Base-by-base conservation (phyloP, 92 coral and sea anemone genomes). In the Ricordea florida region DNA sequence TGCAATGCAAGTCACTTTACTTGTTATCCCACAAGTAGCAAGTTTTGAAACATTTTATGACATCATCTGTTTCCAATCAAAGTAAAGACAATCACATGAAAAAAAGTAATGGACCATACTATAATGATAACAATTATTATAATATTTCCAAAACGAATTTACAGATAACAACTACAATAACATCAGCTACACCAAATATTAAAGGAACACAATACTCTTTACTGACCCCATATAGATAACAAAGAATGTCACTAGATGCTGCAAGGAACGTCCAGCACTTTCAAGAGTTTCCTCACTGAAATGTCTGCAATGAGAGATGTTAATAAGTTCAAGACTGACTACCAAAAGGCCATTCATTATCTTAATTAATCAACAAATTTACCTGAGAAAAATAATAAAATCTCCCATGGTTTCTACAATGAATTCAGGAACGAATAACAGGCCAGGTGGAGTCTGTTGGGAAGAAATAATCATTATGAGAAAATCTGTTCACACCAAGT, bases 261-360 rank as follows among this genome's bases (percentile, higher is more conserved):
- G 87, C 47, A 96, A 64, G 32, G 92, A 80, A 2, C 70, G 76
- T 16, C 99, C 99, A 44, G 88, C 93, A 38, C 86, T 75, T 59
- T 96, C 99, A 31, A 96, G 47, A 7, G 96, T 96, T 45, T 92
- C 97, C 72, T 96, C 99, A 62, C 93, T 96, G 66, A 88, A 96
- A 77, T 86, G 99, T 26, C 99, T 96, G 49, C 13, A 37, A 52
- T 26, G 45, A 30, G 40, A 80, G 8, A n/a, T n/a, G n/a, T n/a
- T n/a, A n/a, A 18, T 28, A 3, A 28, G 26, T 29, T 42, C 23
- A 20, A 5, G 6, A 5, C 42, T 16, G 24, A 14, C 15, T 8
- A 3, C 8, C 20, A 4, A 10, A 7, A 40, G 17, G 31, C 30
- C 2, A 26, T 30, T 17, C 18, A 62, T 21, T 29, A 48, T 43